Conservation (phyloP, 92 coral and sea anemone genomes). For the Parazoanthus darwini region DNA sequence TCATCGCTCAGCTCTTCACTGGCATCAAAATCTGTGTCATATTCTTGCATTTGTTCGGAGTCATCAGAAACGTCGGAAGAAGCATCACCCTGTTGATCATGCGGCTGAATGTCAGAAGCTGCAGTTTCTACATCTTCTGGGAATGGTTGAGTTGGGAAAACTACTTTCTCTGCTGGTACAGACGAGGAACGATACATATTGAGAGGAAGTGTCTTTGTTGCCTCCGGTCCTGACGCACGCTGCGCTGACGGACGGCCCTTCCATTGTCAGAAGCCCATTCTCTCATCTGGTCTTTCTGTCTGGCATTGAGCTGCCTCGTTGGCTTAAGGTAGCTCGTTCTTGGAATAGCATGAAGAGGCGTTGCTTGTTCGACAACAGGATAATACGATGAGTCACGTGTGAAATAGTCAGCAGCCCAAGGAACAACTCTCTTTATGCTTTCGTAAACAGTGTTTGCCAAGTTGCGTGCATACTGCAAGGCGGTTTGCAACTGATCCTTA, state of each 20-base stretch:
- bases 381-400: conserved; percentile 28
- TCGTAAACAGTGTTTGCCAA: conserved; percentile 28
- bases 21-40: no score
- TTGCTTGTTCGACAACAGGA: conserved; percentile 28
- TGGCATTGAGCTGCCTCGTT: conserved; percentile 35
- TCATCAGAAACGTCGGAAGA: no score
- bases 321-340: conserved; percentile 18
- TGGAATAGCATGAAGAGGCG: conserved; percentile 39
- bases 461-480: conserved; percentile 34
- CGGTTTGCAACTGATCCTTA: conserved; percentile 29
- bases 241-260: no score
- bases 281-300: conserved; percentile 35
- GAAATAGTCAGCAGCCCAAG: conserved; percentile 39
- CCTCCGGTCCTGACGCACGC: conserved; percentile 37
- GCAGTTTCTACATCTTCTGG: no score
- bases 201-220: conserved; percentile 34
- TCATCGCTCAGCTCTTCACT: no score
- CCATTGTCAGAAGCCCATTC: no score
- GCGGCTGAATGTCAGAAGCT: no score
- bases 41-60: no score
- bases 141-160: no score
- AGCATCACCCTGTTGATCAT: no score
- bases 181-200: no score
- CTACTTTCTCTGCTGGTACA: no score
- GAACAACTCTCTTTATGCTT: conserved; percentile 30